Evolutionary conservation across 2,113 vertebrate genomes (phyloP).

Genomic region (Apus apus): DNA sequence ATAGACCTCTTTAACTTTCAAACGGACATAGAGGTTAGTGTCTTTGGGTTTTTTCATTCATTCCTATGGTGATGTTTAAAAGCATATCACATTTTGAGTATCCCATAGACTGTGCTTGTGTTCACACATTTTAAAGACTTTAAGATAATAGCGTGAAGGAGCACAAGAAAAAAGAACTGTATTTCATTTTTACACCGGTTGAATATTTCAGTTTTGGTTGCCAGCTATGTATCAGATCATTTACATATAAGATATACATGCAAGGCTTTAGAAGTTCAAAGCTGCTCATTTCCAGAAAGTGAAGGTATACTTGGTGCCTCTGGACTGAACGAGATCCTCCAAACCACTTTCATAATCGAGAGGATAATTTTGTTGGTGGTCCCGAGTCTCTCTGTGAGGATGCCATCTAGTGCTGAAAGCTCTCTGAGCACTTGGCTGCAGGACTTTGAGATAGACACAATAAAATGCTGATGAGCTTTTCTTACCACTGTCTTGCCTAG

Average conservation of each 20-base stretch:
- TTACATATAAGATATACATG: background rate
- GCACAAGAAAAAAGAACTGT: background rate
- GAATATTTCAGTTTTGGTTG: background rate
- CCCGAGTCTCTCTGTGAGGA: background rate
- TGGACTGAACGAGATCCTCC: background rate
- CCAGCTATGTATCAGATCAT: background rate
- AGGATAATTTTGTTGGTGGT: background rate
- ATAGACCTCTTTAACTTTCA: slow-evolving; percentile 98
- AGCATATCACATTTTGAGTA: background rate
- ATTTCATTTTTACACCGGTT: background rate
- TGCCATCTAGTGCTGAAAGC: slow-evolving; percentile 37
- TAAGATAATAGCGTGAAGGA: background rate
- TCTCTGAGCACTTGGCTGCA: background rate
- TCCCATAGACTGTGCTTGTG: background rate
- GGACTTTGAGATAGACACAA: background rate
- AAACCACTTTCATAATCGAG: background rate
- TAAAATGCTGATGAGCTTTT: background rate
- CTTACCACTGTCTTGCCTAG: background rate
- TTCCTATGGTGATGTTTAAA: background rate
- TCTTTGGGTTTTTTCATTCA: background rate
- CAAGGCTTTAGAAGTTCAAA: background rate
- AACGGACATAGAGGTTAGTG: slow-evolving; percentile 93
- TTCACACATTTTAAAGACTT: background rate
- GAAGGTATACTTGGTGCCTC: background rate
- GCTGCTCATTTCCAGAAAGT: background rate